Percentiles rank a stretch among this genome's conserved stretches.
phyloP scores from a whole-genome alignment of 2,113 vertebrate species.

The Calonectris borealis region DNA sequence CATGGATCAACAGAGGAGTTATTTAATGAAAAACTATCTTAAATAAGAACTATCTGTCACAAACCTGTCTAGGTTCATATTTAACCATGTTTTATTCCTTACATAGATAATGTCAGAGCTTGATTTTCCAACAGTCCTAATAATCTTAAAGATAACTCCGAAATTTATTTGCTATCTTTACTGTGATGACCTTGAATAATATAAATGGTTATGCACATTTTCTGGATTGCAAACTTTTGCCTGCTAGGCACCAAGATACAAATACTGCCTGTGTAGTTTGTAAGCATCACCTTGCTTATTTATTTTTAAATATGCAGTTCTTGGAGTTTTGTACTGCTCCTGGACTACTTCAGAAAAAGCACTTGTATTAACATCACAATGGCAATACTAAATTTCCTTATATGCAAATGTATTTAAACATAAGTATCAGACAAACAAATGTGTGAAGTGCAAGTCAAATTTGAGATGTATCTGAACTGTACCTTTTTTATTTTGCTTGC shows the following conservation, averaged over 20 bases:
- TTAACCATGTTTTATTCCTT: neutral
- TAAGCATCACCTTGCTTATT: neutral
- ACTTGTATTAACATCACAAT: neutral
- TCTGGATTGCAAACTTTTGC: neutral
- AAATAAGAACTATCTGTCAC: neutral
- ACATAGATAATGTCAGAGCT: neutral
- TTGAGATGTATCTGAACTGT: neutral
- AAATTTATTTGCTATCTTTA: constrained; percentile 27
- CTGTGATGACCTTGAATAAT: neutral
- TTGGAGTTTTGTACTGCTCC: neutral
- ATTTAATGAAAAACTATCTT: neutral
- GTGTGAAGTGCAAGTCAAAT: neutral
- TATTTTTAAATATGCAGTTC: neutral
- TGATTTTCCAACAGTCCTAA: constrained; percentile 14
- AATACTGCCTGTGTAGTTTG: neutral
- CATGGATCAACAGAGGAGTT: neutral
- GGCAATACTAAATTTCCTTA: neutral
- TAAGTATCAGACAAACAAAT: neutral
- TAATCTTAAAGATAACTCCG: constrained; percentile 28
- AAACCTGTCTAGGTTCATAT: neutral
- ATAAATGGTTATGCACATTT: neutral
- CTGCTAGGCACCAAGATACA: neutral
- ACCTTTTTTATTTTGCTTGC: neutral
- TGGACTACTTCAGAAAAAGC: neutral
- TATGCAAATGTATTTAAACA: neutral